Percentiles rank a stretch among this genome's conserved stretches.
These are phyloP conservation scores for Tauraco erythrolophus DNA, from an alignment of 2,113 vertebrate genomes.

Conservation along the genomic window DNA sequence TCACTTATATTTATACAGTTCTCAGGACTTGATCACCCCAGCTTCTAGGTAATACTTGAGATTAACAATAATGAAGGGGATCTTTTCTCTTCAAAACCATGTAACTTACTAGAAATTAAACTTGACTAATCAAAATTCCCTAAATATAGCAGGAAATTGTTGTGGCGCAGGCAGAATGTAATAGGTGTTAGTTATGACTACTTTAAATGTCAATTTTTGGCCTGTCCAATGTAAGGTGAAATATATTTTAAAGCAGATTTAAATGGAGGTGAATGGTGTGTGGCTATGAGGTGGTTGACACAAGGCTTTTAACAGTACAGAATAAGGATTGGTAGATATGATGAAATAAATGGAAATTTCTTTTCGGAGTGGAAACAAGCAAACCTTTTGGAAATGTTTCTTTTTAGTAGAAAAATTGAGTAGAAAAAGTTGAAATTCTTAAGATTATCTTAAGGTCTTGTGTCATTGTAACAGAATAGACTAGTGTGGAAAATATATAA, in stretches of 20 bases:
- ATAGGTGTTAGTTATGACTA: not conserved
- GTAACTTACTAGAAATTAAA: not conserved
- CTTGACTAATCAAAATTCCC: not conserved
- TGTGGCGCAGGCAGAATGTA: not conserved
- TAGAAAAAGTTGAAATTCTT: not conserved
- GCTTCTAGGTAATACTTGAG: not conserved
- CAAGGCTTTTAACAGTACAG: not conserved
- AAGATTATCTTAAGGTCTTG: not conserved
- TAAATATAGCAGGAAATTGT: not conserved
- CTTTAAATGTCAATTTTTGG: conserved; percentile 9
- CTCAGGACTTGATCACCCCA: not conserved
- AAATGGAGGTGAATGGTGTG: not conserved
- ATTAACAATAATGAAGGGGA: not conserved
- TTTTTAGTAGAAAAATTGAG: not conserved
- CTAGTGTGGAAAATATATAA: not conserved
- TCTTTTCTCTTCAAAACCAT: not conserved
- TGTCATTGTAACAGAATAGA: not conserved
- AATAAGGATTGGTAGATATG: not conserved
- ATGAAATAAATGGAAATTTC: not conserved
- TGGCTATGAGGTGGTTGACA: not conserved
- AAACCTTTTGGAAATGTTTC: not conserved
- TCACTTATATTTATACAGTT: not conserved
- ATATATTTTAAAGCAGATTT: not conserved
- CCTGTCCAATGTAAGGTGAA: not conserved
- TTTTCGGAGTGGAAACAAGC: not conserved